These are phyloP conservation scores for Hyles euphorbiae DNA, from an alignment of 1,140 invertebrate genomes.

Conservation along the genomic window DNA sequence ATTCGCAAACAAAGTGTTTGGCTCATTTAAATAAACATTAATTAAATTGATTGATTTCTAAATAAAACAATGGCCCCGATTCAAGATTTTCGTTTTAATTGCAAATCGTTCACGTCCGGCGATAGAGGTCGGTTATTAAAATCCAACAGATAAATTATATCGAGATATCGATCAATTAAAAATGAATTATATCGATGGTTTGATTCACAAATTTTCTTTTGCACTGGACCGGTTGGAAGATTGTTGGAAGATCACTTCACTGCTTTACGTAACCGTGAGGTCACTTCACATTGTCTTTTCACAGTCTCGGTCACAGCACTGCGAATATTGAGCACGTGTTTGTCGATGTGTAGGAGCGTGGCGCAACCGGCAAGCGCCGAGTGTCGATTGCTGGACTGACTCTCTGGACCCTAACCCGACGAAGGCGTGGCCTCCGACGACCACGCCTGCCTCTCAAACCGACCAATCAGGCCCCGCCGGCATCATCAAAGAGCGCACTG, in stretches of 20 bases:
- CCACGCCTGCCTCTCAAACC: constrained; percentile 43
- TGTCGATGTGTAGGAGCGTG: constrained; percentile 48
- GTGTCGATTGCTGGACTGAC: constrained; percentile 50
- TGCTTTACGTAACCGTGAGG: not conserved
- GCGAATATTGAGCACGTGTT: constrained; percentile 26
- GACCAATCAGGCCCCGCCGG: constrained; percentile 39
- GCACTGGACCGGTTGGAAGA: constrained; percentile 4
- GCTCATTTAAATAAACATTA: no score
- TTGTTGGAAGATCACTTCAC: not conserved
- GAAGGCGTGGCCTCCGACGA: constrained; percentile 36
- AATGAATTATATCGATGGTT: no score
- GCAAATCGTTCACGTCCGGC: constrained; percentile 1
- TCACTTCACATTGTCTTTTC: not conserved
- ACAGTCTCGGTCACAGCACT: not conserved
- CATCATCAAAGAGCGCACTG: constrained; percentile 57
- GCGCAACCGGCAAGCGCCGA: constrained; percentile 63
- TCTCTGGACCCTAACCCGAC: constrained; percentile 48
- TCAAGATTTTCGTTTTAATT: no score
- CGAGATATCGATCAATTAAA: no score
- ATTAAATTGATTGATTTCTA: no score
- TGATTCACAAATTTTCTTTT: not conserved
- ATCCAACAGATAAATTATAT: not conserved
- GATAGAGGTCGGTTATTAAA: not conserved
- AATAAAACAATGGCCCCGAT: no score
- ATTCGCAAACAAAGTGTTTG: no score